These are phyloP conservation scores for Poeciliopsis prolifica DNA, from an alignment of 2,113 vertebrate genomes.

Conservation along the genomic window DNA sequence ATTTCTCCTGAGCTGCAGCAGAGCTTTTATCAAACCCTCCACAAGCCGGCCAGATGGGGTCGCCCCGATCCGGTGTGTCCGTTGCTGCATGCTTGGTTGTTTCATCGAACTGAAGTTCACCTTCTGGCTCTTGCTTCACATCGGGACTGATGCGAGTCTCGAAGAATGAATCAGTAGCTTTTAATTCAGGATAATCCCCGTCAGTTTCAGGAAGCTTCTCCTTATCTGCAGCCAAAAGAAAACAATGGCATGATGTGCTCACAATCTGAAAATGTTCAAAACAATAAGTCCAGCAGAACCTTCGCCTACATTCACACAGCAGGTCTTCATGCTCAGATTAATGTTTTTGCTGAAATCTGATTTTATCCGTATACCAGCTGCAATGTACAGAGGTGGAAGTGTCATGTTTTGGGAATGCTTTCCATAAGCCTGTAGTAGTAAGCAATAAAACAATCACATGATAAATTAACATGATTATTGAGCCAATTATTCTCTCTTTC, in stretches of 20 bases:
- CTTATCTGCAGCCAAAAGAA: slow-evolving; percentile 31
- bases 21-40: slow-evolving; percentile 33
- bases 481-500: no score
- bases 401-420: not conserved
- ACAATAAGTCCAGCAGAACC: not conserved
- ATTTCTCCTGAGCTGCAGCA: slow-evolving; percentile 23
- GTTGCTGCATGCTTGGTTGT: not conserved
- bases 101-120: slow-evolving; percentile 11
- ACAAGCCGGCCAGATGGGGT: slow-evolving; percentile 38
- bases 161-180: not conserved
- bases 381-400: not conserved
- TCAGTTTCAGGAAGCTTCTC: not conserved
- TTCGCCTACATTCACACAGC: no score
- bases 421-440: not conserved
- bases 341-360: no score
- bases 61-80: not conserved
- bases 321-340: no score
- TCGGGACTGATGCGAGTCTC: not conserved
- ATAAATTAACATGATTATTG: no score
- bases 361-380: no score
- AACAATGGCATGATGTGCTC: not conserved
- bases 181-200: not conserved
- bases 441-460: no score
- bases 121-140: slow-evolving; percentile 52
- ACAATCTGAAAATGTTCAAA: not conserved